phyloP scores from a whole-genome alignment of 2,113 vertebrate genomes.

The Asarcornis scutulata region DNA sequence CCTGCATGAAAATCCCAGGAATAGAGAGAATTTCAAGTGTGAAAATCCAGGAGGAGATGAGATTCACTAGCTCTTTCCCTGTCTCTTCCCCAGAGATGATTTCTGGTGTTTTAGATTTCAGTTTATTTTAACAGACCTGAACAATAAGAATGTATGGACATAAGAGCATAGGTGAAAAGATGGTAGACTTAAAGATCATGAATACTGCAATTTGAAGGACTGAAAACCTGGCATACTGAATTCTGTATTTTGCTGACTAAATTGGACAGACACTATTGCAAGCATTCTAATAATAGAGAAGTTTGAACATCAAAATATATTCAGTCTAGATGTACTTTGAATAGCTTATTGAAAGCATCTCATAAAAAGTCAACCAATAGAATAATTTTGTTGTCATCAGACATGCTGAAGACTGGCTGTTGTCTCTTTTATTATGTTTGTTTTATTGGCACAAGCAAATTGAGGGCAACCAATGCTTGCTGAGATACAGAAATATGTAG shows the following conservation, averaged over 20 bases:
- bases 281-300: neutral
- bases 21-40: neutral
- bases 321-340: slow-evolving; percentile 34
- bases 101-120: neutral
- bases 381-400: slow-evolving; percentile 32
- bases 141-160: neutral
- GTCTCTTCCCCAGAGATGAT: neutral
- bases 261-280: neutral
- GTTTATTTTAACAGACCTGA: neutral
- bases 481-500: neutral
- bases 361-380: neutral
- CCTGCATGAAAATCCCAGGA: neutral
- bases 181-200: neutral
- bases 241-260: neutral
- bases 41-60: neutral
- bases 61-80: neutral
- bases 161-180: neutral
- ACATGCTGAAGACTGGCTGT: neutral
- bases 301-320: neutral
- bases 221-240: neutral
- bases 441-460: neutral
- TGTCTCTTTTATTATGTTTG: slow-evolving; percentile 33
- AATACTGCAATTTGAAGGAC: neutral
- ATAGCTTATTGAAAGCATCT: slow-evolving; percentile 20
- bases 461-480: neutral